Evolutionary conservation across 2,113 vertebrate genomes (phyloP).

Genomic region (Vulpes lagopus): DNA sequence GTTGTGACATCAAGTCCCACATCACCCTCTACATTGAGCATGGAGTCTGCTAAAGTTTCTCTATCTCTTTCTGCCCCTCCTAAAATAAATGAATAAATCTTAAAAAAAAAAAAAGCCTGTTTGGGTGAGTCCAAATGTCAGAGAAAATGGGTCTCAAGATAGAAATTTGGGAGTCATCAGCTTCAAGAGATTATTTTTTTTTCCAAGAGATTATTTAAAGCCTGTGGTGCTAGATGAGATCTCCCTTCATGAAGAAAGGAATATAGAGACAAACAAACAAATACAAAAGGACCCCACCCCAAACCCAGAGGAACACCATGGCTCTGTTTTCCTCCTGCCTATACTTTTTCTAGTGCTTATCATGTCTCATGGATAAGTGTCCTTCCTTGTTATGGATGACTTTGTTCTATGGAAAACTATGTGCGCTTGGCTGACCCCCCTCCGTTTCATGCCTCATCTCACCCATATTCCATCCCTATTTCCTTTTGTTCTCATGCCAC

Average conservation of each 20-base stretch:
- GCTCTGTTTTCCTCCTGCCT: background rate
- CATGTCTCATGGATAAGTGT: background rate
- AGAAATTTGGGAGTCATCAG: background rate
- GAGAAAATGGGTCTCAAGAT: background rate
- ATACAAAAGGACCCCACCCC: background rate
- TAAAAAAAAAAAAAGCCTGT: background rate
- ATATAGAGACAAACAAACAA: background rate
- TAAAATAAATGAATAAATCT: background rate
- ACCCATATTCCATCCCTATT: background rate
- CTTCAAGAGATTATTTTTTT: background rate
- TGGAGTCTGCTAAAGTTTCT: background rate
- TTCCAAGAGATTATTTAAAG: background rate
- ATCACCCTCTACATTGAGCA: background rate
- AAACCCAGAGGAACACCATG: background rate
- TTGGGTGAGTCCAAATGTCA: background rate
- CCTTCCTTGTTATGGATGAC: background rate
- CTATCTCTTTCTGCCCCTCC: background rate
- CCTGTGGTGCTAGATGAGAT: background rate
- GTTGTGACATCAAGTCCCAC: background rate
- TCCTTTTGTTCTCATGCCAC: background rate
- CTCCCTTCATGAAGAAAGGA: background rate
- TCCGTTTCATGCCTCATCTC: background rate
- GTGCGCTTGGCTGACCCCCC: no score
- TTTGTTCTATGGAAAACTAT: background rate
- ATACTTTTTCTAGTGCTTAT: background rate